These are phyloP conservation scores for Dasypolia templi DNA, from an alignment of 2,888 invertebrate species.

Conservation along the genomic window DNA sequence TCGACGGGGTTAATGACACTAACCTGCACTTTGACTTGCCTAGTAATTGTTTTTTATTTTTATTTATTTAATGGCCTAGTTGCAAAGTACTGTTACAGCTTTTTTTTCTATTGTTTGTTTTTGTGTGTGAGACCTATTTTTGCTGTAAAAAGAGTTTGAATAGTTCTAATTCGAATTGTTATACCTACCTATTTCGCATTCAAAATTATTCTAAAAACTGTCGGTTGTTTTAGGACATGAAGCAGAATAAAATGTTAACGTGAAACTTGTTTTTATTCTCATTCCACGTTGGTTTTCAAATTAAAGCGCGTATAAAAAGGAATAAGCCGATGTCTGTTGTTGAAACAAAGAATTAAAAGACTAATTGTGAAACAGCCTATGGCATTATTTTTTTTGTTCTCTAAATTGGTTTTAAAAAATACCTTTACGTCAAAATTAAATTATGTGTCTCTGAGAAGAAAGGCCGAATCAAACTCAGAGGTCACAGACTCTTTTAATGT, in stretches of 20 bases:
- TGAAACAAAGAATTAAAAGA: background rate
- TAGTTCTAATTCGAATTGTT: background rate
- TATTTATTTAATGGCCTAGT: conserved; percentile 53
- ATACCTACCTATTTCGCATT: background rate
- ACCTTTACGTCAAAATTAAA: no score
- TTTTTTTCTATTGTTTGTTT: conserved; percentile 4
- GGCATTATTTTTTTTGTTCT: no score
- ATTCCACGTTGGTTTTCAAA: background rate
- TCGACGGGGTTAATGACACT: conserved; percentile 81
- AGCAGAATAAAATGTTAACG: background rate
- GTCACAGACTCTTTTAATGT: no score
- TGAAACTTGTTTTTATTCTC: background rate
- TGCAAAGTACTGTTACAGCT: conserved; percentile 21
- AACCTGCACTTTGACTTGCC: conserved; percentile 82
- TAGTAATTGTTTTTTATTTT: conserved; percentile 71
- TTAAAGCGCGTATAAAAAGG: background rate
- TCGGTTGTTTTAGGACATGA: background rate
- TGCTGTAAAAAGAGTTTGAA: background rate
- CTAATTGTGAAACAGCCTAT: background rate
- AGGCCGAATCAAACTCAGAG: no score
- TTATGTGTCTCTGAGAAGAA: no score
- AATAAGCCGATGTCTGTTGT: background rate
- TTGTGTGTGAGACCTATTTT: background rate
- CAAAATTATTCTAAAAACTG: background rate
- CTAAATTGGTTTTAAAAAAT: no score